A percentile compares a stretch with the other conserved stretches of the same genome.
Conservation (phyloP, 2,888 invertebrate species). For the Agrypnus murinus region DNA sequence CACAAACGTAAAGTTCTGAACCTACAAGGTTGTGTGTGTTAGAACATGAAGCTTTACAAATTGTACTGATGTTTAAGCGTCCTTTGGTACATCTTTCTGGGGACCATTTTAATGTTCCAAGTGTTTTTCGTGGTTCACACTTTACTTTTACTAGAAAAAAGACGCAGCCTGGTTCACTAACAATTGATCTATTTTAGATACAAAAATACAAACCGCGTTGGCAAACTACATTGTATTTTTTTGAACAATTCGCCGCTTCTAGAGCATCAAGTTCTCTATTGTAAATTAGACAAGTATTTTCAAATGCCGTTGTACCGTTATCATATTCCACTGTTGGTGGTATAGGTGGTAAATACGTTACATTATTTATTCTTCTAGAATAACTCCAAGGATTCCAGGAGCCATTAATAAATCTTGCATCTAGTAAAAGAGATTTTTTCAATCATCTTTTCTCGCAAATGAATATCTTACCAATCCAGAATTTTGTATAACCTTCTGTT, state of each 20-base stretch:
- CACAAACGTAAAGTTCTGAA: background rate
- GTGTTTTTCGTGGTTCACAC: background rate
- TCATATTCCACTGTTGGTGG: background rate
- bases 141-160: background rate
- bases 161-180: too few species aligned
- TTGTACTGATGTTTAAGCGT: background rate
- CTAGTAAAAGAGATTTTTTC: background rate
- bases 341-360: too few species aligned
- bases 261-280: conserved; percentile 5
- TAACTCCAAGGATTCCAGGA: conserved; percentile 7
- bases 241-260: background rate
- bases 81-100: background rate
- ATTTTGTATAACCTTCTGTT: background rate
- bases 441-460: too few species aligned
- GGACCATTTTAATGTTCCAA: background rate
- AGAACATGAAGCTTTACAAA: background rate
- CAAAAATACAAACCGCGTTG: conserved; percentile 11
- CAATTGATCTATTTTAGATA: too few species aligned
- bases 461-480: conserved; percentile 24
- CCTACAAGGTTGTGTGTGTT: background rate
- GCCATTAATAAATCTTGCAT: background rate
- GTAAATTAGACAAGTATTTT: conserved; percentile 3
- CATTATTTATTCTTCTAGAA: background rate
- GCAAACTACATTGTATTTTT: conserved; percentile 15
- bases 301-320: background rate